phyloP scores from a whole-genome alignment of 2,888 invertebrate species.

The Drosophila paramelanica region DNA sequence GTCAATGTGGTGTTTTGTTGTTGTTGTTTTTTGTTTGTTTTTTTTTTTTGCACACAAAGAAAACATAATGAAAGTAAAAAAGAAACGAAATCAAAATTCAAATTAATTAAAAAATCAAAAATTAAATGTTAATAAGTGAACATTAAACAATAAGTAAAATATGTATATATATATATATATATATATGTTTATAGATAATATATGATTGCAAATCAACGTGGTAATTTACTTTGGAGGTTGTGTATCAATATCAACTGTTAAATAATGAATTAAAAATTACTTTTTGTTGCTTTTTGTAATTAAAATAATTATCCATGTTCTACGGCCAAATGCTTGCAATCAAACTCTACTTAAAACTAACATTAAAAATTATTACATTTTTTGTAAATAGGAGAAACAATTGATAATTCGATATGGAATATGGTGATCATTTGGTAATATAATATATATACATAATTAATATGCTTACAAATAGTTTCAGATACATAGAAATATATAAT shows the following conservation, averaged over 20 bases:
- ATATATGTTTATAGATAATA: conserved; percentile 7
- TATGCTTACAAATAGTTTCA: conserved; percentile 36
- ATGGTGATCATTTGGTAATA: conserved; percentile 22
- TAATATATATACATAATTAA: conserved; percentile 37
- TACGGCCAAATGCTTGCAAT: conserved; percentile 50
- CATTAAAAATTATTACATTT: conserved; percentile 34
- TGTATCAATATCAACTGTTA: neutral
- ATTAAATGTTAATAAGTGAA: conserved; percentile 42
- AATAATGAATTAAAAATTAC: neutral
- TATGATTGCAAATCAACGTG: conserved; percentile 13
- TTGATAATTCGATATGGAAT: conserved; percentile 18
- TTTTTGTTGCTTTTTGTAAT: conserved; percentile 1
- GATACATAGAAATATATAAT: conserved; percentile 11
- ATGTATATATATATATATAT: conserved; percentile 15
- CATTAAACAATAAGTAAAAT: conserved; percentile 33
- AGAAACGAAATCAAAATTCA: conserved; percentile 66
- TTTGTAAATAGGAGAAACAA: conserved; percentile 19
- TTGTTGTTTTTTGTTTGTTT: conserved; percentile 34
- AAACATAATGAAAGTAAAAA: conserved; percentile 71
- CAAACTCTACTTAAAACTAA: conserved; percentile 51
- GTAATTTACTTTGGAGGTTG: conserved; percentile 13
- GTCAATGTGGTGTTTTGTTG: conserved; percentile 28
- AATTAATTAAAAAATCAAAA: conserved; percentile 74
- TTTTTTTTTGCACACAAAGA: conserved; percentile 62
- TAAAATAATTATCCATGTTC: conserved; percentile 22